Evolutionary conservation across 23 tunicate genomes (phyloP).

Genomic region (Botrylloides violaceus): DNA sequence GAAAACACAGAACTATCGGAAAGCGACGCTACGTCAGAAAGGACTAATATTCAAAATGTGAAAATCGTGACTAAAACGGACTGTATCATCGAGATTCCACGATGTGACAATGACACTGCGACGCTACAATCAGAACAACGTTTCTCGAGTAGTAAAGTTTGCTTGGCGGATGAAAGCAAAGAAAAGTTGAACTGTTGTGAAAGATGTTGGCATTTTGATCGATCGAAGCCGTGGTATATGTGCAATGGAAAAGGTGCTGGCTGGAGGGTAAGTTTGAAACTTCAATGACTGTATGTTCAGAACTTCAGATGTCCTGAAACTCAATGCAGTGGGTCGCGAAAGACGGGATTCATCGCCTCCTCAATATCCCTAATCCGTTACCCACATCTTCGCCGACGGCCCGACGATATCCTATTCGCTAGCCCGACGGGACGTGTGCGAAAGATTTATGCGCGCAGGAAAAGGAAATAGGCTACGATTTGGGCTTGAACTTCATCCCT

Average conservation of each 20-base stretch:
- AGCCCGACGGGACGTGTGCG: too few species aligned
- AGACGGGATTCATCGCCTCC: too few species aligned
- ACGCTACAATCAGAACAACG: neutral
- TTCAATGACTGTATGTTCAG: too few species aligned
- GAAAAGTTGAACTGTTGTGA: constrained; percentile 1
- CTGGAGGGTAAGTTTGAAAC: constrained; percentile 25
- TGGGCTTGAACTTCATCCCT: too few species aligned
- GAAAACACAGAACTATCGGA: neutral
- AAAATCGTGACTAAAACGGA: neutral
- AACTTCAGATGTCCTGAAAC: too few species aligned
- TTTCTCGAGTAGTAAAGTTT: neutral
- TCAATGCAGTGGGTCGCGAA: too few species aligned
- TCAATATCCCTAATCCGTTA: too few species aligned
- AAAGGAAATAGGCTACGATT: too few species aligned
- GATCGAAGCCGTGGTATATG: constrained; percentile 29
- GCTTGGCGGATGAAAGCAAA: neutral
- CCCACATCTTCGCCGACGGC: too few species aligned
- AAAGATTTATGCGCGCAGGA: too few species aligned
- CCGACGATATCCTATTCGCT: too few species aligned
- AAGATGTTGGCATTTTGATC: constrained; percentile 9
- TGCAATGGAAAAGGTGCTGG: constrained; percentile 32
- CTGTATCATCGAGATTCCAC: neutral
- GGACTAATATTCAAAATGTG: neutral
- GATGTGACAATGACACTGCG: neutral
- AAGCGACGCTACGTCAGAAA: neutral